phyloP scores from a whole-genome alignment of 1,140 invertebrate species.

The Globodera rostochiensis region DNA sequence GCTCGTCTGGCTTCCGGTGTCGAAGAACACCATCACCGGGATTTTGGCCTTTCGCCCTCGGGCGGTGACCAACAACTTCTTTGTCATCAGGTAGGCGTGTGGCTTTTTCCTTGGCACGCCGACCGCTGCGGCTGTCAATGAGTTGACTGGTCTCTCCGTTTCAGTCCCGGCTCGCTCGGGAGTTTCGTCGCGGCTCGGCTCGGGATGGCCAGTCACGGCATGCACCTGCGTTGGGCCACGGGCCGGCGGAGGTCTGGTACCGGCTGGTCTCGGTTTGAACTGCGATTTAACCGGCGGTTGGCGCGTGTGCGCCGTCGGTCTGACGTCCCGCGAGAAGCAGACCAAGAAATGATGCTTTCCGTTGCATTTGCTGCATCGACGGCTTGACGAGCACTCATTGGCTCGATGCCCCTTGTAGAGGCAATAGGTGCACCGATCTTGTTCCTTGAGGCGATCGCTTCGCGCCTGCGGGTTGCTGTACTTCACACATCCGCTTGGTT shows the following conservation, averaged over 20 bases:
- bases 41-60: neutral
- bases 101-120: neutral
- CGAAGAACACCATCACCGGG: neutral
- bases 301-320: neutral
- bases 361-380: neutral
- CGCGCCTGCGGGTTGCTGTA: neutral
- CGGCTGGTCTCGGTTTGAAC: neutral
- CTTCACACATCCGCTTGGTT: neutral
- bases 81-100: neutral
- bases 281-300: neutral
- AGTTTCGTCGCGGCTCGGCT: too few species aligned
- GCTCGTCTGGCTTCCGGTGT: neutral
- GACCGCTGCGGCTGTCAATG: neutral
- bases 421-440: neutral
- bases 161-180: neutral
- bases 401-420: neutral
- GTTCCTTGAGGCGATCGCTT: neutral
- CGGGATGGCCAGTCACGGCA: neutral
- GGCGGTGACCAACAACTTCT: neutral
- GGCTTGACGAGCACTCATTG: neutral
- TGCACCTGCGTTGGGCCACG: neutral
- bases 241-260: too few species aligned
- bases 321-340: neutral
- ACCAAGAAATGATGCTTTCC: slow-evolving; percentile 1
- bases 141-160: neutral